These are phyloP conservation scores for Aleiodes testaceus DNA, from an alignment of 2,888 invertebrate genomes.

Conservation along the genomic window DNA sequence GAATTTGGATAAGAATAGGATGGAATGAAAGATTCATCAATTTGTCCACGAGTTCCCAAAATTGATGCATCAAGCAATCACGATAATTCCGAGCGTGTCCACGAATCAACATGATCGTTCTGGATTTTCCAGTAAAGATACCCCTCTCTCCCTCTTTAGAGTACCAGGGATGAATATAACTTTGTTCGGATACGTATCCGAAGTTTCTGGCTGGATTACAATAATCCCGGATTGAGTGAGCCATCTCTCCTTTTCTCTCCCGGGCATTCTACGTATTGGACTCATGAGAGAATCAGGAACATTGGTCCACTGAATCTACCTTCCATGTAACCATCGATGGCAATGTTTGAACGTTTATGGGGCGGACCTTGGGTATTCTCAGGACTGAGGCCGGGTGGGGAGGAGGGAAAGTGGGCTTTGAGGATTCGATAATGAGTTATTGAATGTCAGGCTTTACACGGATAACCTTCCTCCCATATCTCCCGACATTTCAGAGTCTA, in stretches of 20 bases:
- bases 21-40: neutral
- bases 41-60: neutral
- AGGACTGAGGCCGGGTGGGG: neutral
- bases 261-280: conserved; percentile 18
- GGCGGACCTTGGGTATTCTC: conserved; percentile 35
- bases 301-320: conserved; percentile 8
- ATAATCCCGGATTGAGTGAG: conserved; percentile 42
- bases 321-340: conserved; percentile 22
- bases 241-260: conserved; percentile 22
- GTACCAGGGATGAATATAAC: conserved; percentile 37
- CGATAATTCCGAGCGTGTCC: conserved; percentile 18
- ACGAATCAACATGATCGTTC: conserved; percentile 36
- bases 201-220: conserved; percentile 44
- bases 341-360: conserved; percentile 34
- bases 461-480: conserved; percentile 11
- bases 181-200: conserved; percentile 33
- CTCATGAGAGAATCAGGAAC: conserved; percentile 30
- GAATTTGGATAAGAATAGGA: neutral
- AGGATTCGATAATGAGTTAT: conserved; percentile 49
- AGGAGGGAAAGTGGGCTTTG: conserved; percentile 41
- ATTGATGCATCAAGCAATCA: conserved; percentile 21
- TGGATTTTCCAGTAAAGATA: conserved; percentile 31
- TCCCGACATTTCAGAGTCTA: neutral
- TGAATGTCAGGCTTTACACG: conserved; percentile 43
- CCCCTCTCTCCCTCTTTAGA: neutral